Base-by-base conservation (phyloP, 2,113 vertebrate species). In the Myiozetetes cayanensis region DNA sequence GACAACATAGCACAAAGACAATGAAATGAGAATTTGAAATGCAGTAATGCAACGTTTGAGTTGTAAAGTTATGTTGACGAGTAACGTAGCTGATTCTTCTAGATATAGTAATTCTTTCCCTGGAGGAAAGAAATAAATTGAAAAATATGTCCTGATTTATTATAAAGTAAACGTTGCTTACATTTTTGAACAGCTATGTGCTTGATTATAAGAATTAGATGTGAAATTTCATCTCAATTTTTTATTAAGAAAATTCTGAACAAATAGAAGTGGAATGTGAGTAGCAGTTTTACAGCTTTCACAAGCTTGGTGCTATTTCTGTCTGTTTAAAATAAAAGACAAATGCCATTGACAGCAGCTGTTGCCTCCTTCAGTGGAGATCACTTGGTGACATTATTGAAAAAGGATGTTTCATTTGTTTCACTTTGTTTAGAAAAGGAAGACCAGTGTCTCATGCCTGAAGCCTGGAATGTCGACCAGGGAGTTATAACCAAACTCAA, bases 391-490 rank as follows among this genome's bases (percentile, higher is more conserved):
- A 96, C 81, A 80, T 96, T 95, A 97, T 97, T 98, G 96, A 98
- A 99, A 98, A 98, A 98, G 96, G 96, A 97, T 98, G 94, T 99
- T 98, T 97, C 98, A 94, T 99, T 98, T 99, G 98, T 99, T 98
- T 98, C 94, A 98, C 98, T 98, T 97, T 98, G 96, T 99, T 98
- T 99, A 99, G 99, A 99, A 97, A 99, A 99, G 98, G 99, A 99
- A 98, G 99, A 99, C 98, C 98, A 99, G 95, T 98, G 98, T 98
- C 98, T 98, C 97, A 98, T 98, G 97, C 98, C 99, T 97, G 99
- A 99, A 98, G 98, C 99, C 96, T 99, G 99, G 99, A 99, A 99
- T 97, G 99, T 99, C 99, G 99, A 99, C 99, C 99, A 99, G 98
- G 98, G 99, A 98, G 98, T 99, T 98, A 99, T 99, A 98, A 99